A percentile compares a stretch with the other conserved stretches of the same genome.
Conservation (phyloP, 2,888 invertebrate species). For the Gymnocheta viridis region DNA sequence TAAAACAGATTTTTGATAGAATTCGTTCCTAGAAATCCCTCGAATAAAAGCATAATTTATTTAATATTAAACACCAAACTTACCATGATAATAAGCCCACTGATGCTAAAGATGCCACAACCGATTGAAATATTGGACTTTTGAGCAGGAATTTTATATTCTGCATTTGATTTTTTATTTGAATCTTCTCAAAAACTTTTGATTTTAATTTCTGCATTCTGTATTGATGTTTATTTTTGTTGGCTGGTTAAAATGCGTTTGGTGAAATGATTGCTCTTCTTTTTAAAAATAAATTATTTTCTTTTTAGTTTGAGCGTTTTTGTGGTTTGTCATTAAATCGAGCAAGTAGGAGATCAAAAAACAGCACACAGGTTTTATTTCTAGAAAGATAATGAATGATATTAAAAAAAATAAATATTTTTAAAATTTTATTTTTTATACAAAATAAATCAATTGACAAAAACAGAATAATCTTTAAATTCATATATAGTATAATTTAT, state of each 20-base stretch:
- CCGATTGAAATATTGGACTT: slow-evolving; percentile 72
- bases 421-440: neutral
- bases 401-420: neutral
- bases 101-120: slow-evolving; percentile 71
- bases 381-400: slow-evolving; percentile 42
- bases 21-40: too few relatives aligned
- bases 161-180: slow-evolving; percentile 42
- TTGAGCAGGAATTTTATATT: slow-evolving; percentile 68
- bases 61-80: slow-evolving; percentile 61
- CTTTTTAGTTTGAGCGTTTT: slow-evolving; percentile 47
- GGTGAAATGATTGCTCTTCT: slow-evolving; percentile 15
- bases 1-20: too few relatives aligned
- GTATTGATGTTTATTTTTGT: neutral
- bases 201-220: slow-evolving; percentile 62
- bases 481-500: neutral
- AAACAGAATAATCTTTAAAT: neutral
- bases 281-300: slow-evolving; percentile 14
- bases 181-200: slow-evolving; percentile 47
- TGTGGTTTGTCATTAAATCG: slow-evolving; percentile 40
- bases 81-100: slow-evolving; percentile 76
- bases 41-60: too few relatives aligned
- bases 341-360: slow-evolving; percentile 6
- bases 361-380: slow-evolving; percentile 37
- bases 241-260: slow-evolving; percentile 31
- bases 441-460: slow-evolving; percentile 39